phyloP scores from a whole-genome alignment of 2,797 vertebrate species.

The Pseudochirops corinnae region DNA sequence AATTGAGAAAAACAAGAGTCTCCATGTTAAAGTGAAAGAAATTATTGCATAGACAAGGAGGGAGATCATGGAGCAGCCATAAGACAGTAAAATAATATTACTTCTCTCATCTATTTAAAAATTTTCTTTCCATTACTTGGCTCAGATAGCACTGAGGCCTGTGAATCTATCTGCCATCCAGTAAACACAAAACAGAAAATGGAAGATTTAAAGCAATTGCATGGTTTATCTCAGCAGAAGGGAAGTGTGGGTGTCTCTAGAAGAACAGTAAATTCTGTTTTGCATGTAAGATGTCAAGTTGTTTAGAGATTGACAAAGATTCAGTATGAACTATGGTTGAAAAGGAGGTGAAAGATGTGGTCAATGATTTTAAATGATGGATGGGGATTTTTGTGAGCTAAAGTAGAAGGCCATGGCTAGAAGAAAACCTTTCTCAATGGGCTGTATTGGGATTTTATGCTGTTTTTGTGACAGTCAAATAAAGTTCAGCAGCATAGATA shows the following conservation, averaged over 20 bases:
- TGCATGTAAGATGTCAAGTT: constrained; percentile 83
- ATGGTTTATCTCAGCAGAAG: constrained; percentile 78
- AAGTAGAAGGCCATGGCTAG: constrained; percentile 72
- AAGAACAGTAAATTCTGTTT: constrained; percentile 86
- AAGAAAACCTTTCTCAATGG: constrained; percentile 74
- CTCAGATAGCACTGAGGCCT: constrained; percentile 71
- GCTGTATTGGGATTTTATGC: constrained; percentile 76
- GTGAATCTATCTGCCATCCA: constrained; percentile 68
- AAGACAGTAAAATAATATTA: constrained; percentile 60
- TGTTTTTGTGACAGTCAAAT: constrained; percentile 82
- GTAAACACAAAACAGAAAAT: constrained; percentile 71
- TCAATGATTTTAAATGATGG: constrained; percentile 85
- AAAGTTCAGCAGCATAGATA: constrained; percentile 82
- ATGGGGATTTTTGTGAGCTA: constrained; percentile 81
- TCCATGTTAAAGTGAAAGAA: constrained; percentile 36
- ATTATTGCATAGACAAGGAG: constrained; percentile 52
- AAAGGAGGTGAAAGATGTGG: constrained; percentile 79
- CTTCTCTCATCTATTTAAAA: constrained; percentile 65
- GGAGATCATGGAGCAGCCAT: constrained; percentile 44
- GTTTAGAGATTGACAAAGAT: constrained; percentile 82
- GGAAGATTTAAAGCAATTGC: constrained; percentile 75
- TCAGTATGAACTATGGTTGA: constrained; percentile 79
- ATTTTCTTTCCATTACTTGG: constrained; percentile 63
- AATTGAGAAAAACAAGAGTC: not conserved
- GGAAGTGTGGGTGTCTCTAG: constrained; percentile 69